Conservation (phyloP, 2,888 invertebrate genomes). For the Coleophora deauratella region DNA sequence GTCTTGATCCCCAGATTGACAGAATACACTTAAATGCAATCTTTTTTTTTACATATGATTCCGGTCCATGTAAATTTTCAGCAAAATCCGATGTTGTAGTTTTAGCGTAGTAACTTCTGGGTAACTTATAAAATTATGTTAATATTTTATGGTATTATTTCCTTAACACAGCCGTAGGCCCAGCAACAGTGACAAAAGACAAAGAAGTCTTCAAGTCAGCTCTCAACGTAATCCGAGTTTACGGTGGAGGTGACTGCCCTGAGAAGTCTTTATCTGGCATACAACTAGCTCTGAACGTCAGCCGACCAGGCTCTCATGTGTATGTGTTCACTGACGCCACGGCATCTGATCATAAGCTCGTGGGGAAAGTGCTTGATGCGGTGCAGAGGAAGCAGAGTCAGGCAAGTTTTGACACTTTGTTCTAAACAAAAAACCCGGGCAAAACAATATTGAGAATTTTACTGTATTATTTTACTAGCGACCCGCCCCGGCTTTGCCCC, state of each 20-base stretch:
- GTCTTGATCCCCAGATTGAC: too few species aligned
- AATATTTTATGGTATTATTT: too few species aligned
- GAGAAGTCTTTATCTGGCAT: slow-evolving; percentile 82
- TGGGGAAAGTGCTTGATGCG: slow-evolving; percentile 76
- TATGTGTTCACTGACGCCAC: slow-evolving; percentile 86
- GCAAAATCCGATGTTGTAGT: too few species aligned
- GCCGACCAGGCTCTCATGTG: slow-evolving; percentile 78
- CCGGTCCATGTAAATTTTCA: too few species aligned
- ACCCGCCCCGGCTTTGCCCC: too few species aligned
- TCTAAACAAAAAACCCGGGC: too few species aligned
- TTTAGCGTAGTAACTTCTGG: too few species aligned
- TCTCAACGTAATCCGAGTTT: slow-evolving; percentile 71
- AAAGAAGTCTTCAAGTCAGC: slow-evolving; percentile 74
- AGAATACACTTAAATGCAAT: too few species aligned
- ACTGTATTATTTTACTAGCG: too few species aligned
- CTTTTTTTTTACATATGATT: too few species aligned
- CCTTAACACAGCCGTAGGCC: slow-evolving; percentile 70
- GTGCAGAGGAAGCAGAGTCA: slow-evolving; percentile 83
- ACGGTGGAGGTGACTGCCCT: slow-evolving; percentile 84
- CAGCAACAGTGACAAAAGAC: slow-evolving; percentile 76
- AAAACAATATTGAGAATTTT: too few species aligned
- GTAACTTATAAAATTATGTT: too few species aligned
- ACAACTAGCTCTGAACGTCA: slow-evolving; percentile 76
- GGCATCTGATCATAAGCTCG: slow-evolving; percentile 77
- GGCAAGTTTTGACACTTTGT: slow-evolving; percentile 56